Base-by-base conservation (phyloP, 1,140 invertebrate genomes). In the Drosophila pallidifrons region DNA sequence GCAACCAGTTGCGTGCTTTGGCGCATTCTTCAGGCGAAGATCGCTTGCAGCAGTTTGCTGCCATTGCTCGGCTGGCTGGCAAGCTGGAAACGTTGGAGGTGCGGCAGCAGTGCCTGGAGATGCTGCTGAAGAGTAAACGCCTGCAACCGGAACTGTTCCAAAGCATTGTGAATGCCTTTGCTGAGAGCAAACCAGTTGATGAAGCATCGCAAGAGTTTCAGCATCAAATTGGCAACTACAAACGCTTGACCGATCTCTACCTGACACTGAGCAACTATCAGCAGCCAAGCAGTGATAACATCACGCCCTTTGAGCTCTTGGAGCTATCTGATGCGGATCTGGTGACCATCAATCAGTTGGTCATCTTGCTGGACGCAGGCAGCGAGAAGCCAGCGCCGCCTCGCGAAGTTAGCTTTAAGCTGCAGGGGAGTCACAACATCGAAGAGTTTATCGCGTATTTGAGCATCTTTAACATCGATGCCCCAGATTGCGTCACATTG, bases 81-180 rank as follows among this genome's bases (percentile, higher is more conserved):
- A 96, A 97, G 81, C 93, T 98, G 38, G 95, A 96, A 92, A 98
- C 96, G 1, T 93, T 94, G 49, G 95, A 96, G 90, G 94, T 97
- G 43, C 95, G 94, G 66, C 93, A 95, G 68, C 96, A 97, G 91
- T 95, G 94, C 38, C 83, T 97, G 55, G 96, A 97, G 79, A 94
- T 96, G 92, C 91, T 97, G 58, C 93, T 95, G 47, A 94, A 93
- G 46, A 95, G 94, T 90, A 92, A 92, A 61, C 88, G 91, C 11
- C 55, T 92, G 5, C 83, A 83, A 28, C 83, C 90, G 7, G 43
- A 74, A 5, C 35, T 92, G 4, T 92, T 92, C 7, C 78, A 90
- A n/a, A 71, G 61, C 46, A 80, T 92, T 38, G 67, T 92, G 0
- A 45, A 77, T 47, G 72, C 86, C 0, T 85, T 92, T 28, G 71